These are phyloP conservation scores for Drosophila nikananu DNA, from an alignment of 1,140 invertebrate species.

Conservation along the genomic window DNA sequence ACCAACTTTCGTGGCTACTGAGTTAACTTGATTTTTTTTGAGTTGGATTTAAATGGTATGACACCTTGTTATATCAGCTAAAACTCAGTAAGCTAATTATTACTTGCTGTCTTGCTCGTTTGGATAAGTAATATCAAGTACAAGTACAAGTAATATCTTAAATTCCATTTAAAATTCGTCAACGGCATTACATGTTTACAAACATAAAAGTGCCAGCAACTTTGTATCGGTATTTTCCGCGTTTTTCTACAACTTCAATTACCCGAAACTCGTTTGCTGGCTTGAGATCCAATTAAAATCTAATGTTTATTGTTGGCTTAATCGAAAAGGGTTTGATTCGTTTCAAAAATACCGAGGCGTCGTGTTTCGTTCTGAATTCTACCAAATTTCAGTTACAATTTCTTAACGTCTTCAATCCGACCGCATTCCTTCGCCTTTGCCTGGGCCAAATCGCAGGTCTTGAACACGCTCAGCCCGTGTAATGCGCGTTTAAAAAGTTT, in stretches of 20 bases:
- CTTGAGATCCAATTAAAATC: constrained; percentile 49
- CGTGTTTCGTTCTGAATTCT: constrained; percentile 30
- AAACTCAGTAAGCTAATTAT: background rate
- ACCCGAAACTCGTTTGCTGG: constrained; percentile 25
- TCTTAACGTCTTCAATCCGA: constrained; percentile 12
- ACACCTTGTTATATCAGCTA: constrained; percentile 29
- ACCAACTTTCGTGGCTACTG: constrained; percentile 36
- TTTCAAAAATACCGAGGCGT: constrained; percentile 50
- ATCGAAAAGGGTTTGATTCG: constrained; percentile 36
- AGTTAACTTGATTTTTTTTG: constrained; percentile 25
- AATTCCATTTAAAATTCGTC: background rate
- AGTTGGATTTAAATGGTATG: constrained; percentile 32
- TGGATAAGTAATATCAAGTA: too few species aligned
- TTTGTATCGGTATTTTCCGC: background rate
- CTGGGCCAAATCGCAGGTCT: constrained; percentile 58
- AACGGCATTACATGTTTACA: background rate
- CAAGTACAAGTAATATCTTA: background rate
- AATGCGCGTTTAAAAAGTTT: constrained; percentile 83
- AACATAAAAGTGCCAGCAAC: background rate
- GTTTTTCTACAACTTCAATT: constrained; percentile 39
- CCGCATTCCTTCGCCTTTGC: constrained; percentile 38
- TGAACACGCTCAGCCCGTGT: constrained; percentile 77
- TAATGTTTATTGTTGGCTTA: constrained; percentile 44
- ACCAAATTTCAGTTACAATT: constrained; percentile 55
- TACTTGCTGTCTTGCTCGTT: background rate